phyloP scores from a whole-genome alignment of 2,113 vertebrate genomes.

The Zosterops japonicus region DNA sequence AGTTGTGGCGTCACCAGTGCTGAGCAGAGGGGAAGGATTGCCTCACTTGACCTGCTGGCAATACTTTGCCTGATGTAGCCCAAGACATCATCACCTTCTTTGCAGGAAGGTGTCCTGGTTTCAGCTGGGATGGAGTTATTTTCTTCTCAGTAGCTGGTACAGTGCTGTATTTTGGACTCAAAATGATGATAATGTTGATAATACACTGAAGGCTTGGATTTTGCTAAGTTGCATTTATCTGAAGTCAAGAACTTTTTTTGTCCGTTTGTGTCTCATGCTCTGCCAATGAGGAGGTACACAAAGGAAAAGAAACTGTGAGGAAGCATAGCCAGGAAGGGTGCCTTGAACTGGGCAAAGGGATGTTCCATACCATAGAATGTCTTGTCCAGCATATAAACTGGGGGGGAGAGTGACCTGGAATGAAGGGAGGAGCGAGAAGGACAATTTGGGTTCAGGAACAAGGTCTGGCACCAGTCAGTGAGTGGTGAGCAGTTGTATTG shows the following conservation, averaged over 20 bases:
- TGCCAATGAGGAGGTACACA: neutral
- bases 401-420: too few species aligned
- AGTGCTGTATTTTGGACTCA: neutral
- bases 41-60: neutral
- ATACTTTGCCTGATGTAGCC: neutral
- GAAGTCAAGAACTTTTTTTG: neutral
- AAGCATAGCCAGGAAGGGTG: neutral
- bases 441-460: neutral
- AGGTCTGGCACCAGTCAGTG: neutral
- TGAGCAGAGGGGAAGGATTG: neutral
- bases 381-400: neutral
- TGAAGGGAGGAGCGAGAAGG: neutral
- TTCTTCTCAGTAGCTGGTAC: neutral
- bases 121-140: neutral
- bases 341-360: neutral
- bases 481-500: neutral
- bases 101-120: neutral
- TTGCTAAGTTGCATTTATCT: neutral
- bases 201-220: neutral
- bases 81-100: neutral
- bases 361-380: neutral
- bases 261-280: neutral
- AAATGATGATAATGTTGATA: neutral
- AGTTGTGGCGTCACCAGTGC: neutral
- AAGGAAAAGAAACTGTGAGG: neutral